Evolutionary conservation across 2,797 vertebrate species (phyloP).

Genomic region (Ciconia nigra): DNA sequence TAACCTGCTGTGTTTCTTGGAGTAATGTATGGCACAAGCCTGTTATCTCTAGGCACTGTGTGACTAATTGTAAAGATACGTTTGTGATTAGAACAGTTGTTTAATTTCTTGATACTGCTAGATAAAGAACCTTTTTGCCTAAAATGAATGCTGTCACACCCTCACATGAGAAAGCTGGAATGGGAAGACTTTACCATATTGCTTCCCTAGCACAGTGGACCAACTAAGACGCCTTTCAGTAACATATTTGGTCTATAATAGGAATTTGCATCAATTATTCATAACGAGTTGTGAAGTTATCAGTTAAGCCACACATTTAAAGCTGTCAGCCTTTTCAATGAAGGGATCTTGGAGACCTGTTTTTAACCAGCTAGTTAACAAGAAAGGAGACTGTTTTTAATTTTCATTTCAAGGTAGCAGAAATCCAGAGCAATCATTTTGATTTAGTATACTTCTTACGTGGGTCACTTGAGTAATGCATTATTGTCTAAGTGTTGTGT

Average conservation of each 20-base stretch:
- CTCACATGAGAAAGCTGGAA: neutral
- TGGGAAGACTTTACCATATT: neutral
- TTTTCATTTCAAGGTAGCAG: neutral
- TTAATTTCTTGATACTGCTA: neutral
- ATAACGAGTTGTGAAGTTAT: neutral
- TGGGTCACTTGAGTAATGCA: neutral
- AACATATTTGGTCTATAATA: neutral
- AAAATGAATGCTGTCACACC: neutral
- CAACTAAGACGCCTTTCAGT: neutral
- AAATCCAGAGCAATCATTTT: neutral
- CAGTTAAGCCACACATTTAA: neutral
- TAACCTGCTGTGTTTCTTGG: neutral
- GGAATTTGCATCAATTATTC: neutral
- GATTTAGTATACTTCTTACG: neutral
- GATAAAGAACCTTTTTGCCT: neutral
- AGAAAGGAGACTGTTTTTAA: neutral
- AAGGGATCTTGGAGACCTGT: neutral
- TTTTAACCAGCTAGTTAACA: neutral
- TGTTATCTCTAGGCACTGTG: neutral
- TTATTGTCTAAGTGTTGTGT: neutral
- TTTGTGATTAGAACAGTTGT: neutral
- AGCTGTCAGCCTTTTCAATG: neutral
- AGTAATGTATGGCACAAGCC: too few relatives aligned
- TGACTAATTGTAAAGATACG: neutral
- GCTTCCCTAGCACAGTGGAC: neutral